These are phyloP conservation scores for Microplitis demolitor DNA, from an alignment of 1,140 invertebrate species.

Conservation along the genomic window DNA sequence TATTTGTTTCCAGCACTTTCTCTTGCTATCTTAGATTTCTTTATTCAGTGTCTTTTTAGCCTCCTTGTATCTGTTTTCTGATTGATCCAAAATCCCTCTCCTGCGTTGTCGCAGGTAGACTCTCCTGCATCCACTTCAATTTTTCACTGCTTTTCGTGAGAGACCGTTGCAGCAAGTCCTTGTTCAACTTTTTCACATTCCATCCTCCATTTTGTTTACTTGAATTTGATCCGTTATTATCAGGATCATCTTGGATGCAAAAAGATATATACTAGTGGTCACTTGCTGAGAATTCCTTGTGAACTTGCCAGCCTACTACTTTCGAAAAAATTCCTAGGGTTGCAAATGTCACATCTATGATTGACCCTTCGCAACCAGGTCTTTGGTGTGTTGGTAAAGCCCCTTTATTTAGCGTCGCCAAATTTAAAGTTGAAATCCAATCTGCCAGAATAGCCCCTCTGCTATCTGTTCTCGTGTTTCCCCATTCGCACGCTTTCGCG, in stretches of 20 bases:
- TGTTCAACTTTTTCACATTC: constrained; percentile 25
- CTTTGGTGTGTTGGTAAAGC: constrained; percentile 29
- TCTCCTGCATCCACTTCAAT: constrained; percentile 29
- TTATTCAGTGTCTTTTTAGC: constrained; percentile 24
- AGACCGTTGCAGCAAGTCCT: constrained; percentile 44
- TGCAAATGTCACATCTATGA: not conserved
- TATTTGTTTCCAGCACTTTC: constrained; percentile 27
- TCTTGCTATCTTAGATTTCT: constrained; percentile 32
- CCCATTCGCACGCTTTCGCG: too few relatives aligned
- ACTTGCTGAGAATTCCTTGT: not conserved
- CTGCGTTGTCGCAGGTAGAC: not conserved
- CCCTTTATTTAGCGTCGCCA: too few relatives aligned
- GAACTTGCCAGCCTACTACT: not conserved
- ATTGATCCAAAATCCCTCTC: not conserved
- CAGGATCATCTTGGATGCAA: not conserved
- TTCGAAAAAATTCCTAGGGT: not conserved
- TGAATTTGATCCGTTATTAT: not conserved
- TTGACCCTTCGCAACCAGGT: not conserved
- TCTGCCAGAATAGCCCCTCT: too few relatives aligned
- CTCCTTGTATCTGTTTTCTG: not conserved
- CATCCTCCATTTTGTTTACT: not conserved
- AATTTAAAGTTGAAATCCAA: too few relatives aligned
- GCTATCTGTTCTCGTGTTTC: too few relatives aligned
- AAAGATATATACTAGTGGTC: not conserved
- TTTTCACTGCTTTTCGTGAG: constrained; percentile 23